These are phyloP conservation scores for Tympanoctomys barrerae DNA, from an alignment of 2,797 vertebrate genomes.

Conservation along the genomic window DNA sequence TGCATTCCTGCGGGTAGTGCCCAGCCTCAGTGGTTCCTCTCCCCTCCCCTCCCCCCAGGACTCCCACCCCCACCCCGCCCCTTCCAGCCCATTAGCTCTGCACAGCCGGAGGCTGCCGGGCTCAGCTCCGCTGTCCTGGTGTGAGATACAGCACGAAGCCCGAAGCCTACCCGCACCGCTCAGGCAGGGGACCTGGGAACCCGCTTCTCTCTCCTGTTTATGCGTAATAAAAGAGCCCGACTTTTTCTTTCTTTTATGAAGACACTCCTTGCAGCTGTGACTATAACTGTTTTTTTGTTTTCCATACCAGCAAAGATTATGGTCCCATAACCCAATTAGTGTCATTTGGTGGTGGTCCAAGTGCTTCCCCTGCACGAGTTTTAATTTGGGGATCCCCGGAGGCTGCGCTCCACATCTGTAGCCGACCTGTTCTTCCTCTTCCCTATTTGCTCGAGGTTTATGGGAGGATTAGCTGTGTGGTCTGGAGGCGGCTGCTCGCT, in stretches of 20 bases:
- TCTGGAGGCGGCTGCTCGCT: conserved; percentile 74
- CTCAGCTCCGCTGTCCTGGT: conserved; percentile 54
- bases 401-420: conserved; percentile 81
- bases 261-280: conserved; percentile 77
- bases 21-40: neutral
- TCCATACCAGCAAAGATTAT: conserved; percentile 70
- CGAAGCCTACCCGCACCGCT: neutral
- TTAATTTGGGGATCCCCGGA: conserved; percentile 84
- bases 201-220: conserved; percentile 43
- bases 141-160: neutral
- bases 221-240: conserved; percentile 71
- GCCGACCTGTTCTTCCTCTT: conserved; percentile 75
- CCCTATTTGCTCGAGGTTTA: conserved; percentile 79
- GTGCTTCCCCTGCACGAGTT: conserved; percentile 76
- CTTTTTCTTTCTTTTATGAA: conserved; percentile 68
- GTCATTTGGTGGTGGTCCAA: conserved; percentile 84
- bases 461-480: conserved; percentile 80
- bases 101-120: neutral
- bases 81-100: conserved; percentile 8
- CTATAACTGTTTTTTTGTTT: conserved; percentile 57
- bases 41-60: neutral
- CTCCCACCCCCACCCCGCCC: neutral
- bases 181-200: conserved; percentile 52
- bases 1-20: conserved; percentile 66
- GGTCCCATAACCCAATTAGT: conserved; percentile 82